phyloP scores from a whole-genome alignment of 2,113 vertebrate genomes.

The Strix aluco region DNA sequence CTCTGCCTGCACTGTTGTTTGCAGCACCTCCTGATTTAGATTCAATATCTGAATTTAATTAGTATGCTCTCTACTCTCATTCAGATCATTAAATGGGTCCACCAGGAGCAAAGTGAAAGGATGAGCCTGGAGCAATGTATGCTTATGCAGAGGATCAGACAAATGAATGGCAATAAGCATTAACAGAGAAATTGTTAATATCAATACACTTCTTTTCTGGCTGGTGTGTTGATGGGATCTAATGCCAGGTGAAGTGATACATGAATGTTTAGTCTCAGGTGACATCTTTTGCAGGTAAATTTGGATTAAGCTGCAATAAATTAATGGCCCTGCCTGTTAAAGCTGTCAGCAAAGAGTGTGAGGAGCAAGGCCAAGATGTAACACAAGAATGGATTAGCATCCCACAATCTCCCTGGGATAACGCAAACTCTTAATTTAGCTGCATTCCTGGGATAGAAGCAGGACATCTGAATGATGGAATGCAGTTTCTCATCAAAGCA shows the following conservation, averaged over 20 bases:
- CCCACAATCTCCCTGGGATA: constrained; percentile 3
- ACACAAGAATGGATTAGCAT: constrained; percentile 13
- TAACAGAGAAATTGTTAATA: constrained; percentile 16
- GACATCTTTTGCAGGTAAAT: constrained; percentile 20
- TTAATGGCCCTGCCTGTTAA: constrained; percentile 16
- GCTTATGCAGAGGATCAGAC: not conserved
- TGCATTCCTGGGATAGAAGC: constrained; percentile 26
- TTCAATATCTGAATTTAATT: constrained; percentile 44
- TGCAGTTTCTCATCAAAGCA: not conserved
- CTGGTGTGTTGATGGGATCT: not conserved
- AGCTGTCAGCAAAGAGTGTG: not conserved
- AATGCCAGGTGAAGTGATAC: not conserved
- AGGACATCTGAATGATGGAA: not conserved
- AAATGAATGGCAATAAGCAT: not conserved
- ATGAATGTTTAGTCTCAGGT: constrained; percentile 32
- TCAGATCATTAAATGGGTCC: constrained; percentile 14
- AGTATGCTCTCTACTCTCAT: not conserved
- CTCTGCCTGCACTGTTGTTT: not conserved
- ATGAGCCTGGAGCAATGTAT: constrained; percentile 8
- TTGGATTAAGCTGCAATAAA: constrained; percentile 16
- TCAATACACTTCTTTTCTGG: not conserved
- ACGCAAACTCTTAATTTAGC: not conserved
- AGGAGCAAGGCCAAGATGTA: constrained; percentile 27
- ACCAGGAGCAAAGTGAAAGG: not conserved
- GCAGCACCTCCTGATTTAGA: not conserved